Evolutionary conservation across 2,797 vertebrate species (phyloP).

Genomic region (Kryptolebias ocellatus): DNA sequence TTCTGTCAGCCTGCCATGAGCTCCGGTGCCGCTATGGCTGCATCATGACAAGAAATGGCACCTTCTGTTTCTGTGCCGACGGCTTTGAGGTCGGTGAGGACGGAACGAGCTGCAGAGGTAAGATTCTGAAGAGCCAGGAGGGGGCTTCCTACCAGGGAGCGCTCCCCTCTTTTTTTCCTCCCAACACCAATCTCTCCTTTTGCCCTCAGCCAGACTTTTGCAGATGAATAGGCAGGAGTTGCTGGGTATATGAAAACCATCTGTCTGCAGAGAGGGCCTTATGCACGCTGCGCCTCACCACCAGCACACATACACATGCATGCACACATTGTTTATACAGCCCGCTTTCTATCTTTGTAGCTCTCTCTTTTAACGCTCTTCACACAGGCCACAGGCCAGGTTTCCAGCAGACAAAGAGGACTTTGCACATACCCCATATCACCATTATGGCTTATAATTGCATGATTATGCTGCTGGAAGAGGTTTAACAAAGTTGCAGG

Average conservation of each 20-base stretch:
- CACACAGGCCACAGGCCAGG: constrained; percentile 27
- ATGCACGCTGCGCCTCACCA: constrained; percentile 16
- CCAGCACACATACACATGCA: constrained; percentile 20
- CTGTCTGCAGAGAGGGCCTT: constrained; percentile 55
- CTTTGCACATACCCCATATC: constrained; percentile 13
- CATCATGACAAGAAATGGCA: constrained; percentile 89
- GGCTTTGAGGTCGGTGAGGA: constrained; percentile 91
- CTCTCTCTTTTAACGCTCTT: constrained; percentile 20
- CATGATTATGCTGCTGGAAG: constrained; percentile 29
- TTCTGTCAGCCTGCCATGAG: constrained; percentile 90
- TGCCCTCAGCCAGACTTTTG: constrained; percentile 53
- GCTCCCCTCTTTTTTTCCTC: constrained; percentile 7
- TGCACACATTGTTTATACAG: constrained; percentile 12
- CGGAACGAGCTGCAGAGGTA: constrained; percentile 92
- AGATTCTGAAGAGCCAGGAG: constrained; percentile 31
- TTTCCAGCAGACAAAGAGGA: constrained; percentile 36
- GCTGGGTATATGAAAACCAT: constrained; percentile 59
- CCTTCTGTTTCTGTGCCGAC: constrained; percentile 91
- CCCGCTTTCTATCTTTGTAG: neutral
- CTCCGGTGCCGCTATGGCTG: constrained; percentile 92
- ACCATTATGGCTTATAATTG: constrained; percentile 17
- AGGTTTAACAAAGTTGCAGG: constrained; percentile 24
- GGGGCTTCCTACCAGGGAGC: constrained; percentile 22
- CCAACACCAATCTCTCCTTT: constrained; percentile 33
- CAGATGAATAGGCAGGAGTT: constrained; percentile 58